phyloP scores from a whole-genome alignment of 2,797 vertebrate genomes.

The Peromyscus attwateri region DNA sequence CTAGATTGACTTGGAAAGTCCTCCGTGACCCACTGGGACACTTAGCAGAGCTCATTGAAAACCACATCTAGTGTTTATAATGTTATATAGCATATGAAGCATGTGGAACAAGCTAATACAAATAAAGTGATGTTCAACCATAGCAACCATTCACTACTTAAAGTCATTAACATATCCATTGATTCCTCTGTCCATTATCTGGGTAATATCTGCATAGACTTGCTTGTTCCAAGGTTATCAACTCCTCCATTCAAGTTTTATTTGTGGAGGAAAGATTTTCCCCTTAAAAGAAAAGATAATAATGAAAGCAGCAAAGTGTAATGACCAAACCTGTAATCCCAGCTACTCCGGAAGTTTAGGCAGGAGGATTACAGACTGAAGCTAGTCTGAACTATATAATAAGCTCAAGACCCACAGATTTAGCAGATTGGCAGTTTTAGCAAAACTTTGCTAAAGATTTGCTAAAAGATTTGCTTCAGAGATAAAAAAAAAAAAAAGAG shows the following conservation, averaged over 20 bases:
- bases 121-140: neutral
- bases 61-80: neutral
- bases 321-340: neutral
- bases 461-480: neutral
- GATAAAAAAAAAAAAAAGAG: neutral
- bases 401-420: neutral
- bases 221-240: neutral
- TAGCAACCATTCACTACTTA: neutral
- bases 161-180: neutral
- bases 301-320: neutral
- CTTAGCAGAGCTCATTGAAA: slow-evolving; percentile 20
- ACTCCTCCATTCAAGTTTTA: neutral
- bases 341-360: neutral
- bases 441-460: neutral
- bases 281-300: neutral
- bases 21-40: neutral
- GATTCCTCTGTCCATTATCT: neutral
- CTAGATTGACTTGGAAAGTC: neutral
- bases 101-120: neutral
- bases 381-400: neutral
- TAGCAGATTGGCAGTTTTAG: neutral
- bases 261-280: neutral
- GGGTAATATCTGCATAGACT: neutral
- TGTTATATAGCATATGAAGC: neutral
- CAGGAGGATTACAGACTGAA: neutral